phyloP scores from a whole-genome alignment of 2,888 invertebrate species.

The Leucophora obtusa region DNA sequence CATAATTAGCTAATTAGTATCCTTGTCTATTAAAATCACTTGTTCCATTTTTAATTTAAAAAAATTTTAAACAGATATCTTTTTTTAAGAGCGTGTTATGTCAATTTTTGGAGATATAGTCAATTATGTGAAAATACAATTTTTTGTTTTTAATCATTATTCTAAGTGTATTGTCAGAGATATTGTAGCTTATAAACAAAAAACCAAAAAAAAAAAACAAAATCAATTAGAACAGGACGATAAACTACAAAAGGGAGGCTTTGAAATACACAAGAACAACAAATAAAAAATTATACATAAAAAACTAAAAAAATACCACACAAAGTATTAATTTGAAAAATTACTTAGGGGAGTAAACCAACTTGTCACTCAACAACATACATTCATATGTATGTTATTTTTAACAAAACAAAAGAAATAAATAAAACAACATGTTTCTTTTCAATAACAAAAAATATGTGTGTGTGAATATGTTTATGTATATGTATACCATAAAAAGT shows the following conservation, averaged over 20 bases:
- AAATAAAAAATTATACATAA: conserved; percentile 48
- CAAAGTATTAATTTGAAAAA: conserved; percentile 68
- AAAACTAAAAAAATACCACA: conserved; percentile 55
- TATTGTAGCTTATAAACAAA: background rate
- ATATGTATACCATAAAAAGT: background rate
- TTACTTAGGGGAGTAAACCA: conserved; percentile 68
- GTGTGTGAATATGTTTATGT: conserved; percentile 5
- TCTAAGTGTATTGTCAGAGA: background rate
- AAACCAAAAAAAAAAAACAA: conserved; percentile 44
- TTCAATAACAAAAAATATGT: background rate
- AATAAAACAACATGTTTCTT: conserved; percentile 17
- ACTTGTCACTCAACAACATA: conserved; percentile 67
- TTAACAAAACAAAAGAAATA: conserved; percentile 32
- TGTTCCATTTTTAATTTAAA: too few relatives aligned
- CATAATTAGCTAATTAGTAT: too few relatives aligned
- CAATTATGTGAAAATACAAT: too few relatives aligned
- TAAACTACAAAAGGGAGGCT: conserved; percentile 66
- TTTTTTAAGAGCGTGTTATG: too few relatives aligned
- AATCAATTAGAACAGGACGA: conserved; percentile 66
- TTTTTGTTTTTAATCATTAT: too few relatives aligned
- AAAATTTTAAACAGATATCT: too few relatives aligned
- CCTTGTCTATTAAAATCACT: too few relatives aligned
- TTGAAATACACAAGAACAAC: conserved; percentile 52
- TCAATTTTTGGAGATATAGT: too few relatives aligned
- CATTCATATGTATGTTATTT: conserved; percentile 33